phyloP scores from a whole-genome alignment of 2,888 invertebrate species.

The Eueremaeus valkanovi region DNA sequence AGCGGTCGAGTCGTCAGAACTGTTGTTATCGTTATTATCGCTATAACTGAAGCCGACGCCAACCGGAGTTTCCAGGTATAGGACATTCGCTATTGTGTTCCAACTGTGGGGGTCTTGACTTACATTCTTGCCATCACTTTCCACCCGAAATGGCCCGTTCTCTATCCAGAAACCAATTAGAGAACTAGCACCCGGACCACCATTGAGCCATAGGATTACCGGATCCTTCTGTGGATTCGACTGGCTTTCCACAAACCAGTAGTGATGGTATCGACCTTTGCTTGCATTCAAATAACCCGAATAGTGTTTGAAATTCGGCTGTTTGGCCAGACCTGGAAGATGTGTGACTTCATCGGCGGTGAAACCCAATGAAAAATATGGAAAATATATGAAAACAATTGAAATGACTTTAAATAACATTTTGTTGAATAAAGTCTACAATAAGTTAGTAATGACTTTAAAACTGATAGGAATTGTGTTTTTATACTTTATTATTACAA shows the following conservation, averaged over 20 bases:
- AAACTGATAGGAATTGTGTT: no score
- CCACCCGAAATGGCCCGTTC: slow-evolving; percentile 52
- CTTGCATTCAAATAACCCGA: slow-evolving; percentile 54
- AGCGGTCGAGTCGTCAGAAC: slow-evolving; percentile 53
- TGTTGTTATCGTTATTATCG: slow-evolving; percentile 52
- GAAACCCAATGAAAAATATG: background rate
- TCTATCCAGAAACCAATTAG: slow-evolving; percentile 48
- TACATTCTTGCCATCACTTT: slow-evolving; percentile 45
- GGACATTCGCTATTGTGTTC: slow-evolving; percentile 53
- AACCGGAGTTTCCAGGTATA: slow-evolving; percentile 57
- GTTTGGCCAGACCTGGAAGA: slow-evolving; percentile 53
- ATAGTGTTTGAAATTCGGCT: slow-evolving; percentile 52
- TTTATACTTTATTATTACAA: no score
- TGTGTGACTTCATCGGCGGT: slow-evolving; percentile 23
- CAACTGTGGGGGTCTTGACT: slow-evolving; percentile 47
- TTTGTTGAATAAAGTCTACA: no score
- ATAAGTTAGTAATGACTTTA: no score
- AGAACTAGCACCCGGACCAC: slow-evolving; percentile 50
- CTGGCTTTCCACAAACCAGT: slow-evolving; percentile 49
- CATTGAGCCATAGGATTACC: slow-evolving; percentile 53
- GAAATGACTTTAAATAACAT: no score
- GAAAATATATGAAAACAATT: no score
- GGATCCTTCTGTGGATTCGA: slow-evolving; percentile 51
- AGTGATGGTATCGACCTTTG: slow-evolving; percentile 46
- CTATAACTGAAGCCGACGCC: slow-evolving; percentile 57